Percentiles rank a stretch among this genome's conserved stretches.
These are phyloP conservation scores for Branchinecta lindahli DNA, from an alignment of 1,140 invertebrate genomes.

Conservation along the genomic window DNA sequence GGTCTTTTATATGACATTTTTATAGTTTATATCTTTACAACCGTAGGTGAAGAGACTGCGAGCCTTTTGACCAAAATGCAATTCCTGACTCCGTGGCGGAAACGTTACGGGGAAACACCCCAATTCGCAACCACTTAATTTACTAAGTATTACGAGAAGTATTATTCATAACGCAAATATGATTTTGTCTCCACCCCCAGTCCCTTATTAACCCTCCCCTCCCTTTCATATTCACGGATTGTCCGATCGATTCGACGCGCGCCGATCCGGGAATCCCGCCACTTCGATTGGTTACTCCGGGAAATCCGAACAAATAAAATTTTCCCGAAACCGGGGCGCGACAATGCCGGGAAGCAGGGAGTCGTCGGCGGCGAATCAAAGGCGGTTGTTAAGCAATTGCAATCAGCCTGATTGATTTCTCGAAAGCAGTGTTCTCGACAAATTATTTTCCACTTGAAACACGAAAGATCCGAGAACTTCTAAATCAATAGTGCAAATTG, in stretches of 20 bases:
- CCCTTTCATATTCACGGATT: not conserved
- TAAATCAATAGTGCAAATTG: not conserved
- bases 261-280: not conserved
- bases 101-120: no score
- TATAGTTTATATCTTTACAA: no score
- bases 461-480: not conserved
- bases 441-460: constrained; percentile 3
- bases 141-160: no score
- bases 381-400: not conserved
- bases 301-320: not conserved
- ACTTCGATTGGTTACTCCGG: not conserved
- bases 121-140: no score
- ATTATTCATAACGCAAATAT: no score
- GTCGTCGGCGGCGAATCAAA: not conserved
- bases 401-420: not conserved
- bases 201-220: not conserved
- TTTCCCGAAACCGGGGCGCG: not conserved
- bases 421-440: not conserved
- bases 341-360: not conserved
- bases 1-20: no score
- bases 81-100: no score
- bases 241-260: not conserved
- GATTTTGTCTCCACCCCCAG: not conserved
- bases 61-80: no score
- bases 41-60: no score